Conservation (phyloP, 2,113 vertebrate genomes). For the Carollia perspicillata region DNA sequence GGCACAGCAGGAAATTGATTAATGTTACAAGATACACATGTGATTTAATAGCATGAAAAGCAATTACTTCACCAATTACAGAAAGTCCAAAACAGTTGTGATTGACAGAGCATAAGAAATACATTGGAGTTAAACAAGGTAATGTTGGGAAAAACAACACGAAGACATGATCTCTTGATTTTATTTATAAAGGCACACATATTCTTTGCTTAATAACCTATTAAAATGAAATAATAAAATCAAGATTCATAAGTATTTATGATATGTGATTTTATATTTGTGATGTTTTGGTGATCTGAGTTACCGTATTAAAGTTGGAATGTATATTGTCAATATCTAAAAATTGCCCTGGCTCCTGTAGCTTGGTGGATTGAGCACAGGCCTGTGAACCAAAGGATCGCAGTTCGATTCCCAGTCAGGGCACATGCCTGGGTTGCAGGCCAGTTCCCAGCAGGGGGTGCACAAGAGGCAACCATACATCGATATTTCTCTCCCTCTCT, state of each 20-base stretch:
- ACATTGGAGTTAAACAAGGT: background rate
- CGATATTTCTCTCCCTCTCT: too few relatives aligned
- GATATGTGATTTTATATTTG: background rate
- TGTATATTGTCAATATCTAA: background rate
- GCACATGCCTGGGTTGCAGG: too few relatives aligned
- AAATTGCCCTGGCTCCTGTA: too few relatives aligned
- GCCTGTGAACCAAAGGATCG: too few relatives aligned
- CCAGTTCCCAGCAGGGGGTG: too few relatives aligned
- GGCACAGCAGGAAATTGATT: constrained; percentile 68
- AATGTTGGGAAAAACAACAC: background rate
- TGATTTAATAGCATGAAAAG: constrained; percentile 64
- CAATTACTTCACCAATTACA: constrained; percentile 67
- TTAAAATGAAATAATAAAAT: constrained; percentile 15
- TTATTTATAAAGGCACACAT: background rate
- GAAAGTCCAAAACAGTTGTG: constrained; percentile 51
- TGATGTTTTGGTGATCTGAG: background rate
- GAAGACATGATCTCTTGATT: background rate
- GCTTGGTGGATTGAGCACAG: too few relatives aligned
- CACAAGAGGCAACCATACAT: too few relatives aligned
- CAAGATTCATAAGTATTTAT: background rate
- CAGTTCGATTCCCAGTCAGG: too few relatives aligned
- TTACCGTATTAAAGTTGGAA: background rate
- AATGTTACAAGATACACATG: constrained; percentile 56
- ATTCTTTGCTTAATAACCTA: background rate
- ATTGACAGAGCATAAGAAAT: constrained; percentile 47